Conservation (phyloP, 2,888 invertebrate species). For the Hypolimnas misippus region DNA sequence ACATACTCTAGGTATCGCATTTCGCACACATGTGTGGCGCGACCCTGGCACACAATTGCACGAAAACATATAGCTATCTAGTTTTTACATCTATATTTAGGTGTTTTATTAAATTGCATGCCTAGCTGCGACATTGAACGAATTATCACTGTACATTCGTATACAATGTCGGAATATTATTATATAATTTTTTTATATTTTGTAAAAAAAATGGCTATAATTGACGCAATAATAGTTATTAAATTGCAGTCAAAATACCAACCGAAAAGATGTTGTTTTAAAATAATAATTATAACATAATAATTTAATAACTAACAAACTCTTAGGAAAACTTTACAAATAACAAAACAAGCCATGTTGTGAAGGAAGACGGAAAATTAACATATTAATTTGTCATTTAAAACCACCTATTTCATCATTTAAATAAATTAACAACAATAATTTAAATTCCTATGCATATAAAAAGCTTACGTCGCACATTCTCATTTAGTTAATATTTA, state of each 20-base stretch:
- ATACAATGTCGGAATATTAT: slow-evolving; percentile 16
- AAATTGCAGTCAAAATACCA: not conserved
- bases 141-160: slow-evolving; percentile 37
- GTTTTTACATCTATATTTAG: slow-evolving; percentile 49
- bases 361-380: slow-evolving; percentile 1
- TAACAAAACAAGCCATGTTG: not conserved
- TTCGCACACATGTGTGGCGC: slow-evolving; percentile 38
- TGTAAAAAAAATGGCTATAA: not conserved
- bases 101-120: slow-evolving; percentile 46
- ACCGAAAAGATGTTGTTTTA: not conserved
- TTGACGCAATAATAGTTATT: no score
- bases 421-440: not conserved
- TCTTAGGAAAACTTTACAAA: not conserved
- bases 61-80: slow-evolving; percentile 46
- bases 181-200: not conserved
- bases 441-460: slow-evolving; percentile 9
- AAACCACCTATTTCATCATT: slow-evolving; percentile 2
- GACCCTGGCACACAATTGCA: slow-evolving; percentile 49
- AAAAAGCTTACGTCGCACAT: not conserved
- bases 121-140: slow-evolving; percentile 38
- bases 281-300: not conserved
- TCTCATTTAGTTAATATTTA: not conserved
- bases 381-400: not conserved
- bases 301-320: not conserved
- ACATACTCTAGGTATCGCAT: slow-evolving; percentile 32